phyloP scores from a whole-genome alignment of 1,140 invertebrate genomes.

The Chymomyza costata region DNA sequence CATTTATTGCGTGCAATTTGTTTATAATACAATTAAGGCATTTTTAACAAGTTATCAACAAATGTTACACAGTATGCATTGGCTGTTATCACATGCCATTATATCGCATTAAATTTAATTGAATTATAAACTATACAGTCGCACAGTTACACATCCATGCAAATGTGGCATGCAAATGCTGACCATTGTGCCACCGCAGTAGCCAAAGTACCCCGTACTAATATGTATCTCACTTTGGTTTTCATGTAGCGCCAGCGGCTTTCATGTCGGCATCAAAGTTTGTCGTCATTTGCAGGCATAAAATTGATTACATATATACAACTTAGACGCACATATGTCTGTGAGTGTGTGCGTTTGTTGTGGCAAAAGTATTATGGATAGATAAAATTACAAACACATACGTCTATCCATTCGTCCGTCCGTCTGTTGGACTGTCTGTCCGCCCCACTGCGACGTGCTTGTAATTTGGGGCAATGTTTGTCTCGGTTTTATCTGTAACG shows the following conservation, averaged over 20 bases:
- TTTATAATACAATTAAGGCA: constrained; percentile 23
- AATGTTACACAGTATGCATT: too few species aligned
- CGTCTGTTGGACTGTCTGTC: neutral
- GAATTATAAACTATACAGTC: constrained; percentile 53
- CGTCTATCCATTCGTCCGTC: constrained; percentile 6
- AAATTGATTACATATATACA: too few species aligned
- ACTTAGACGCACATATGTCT: too few species aligned
- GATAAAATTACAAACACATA: constrained; percentile 26
- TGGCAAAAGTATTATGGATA: constrained; percentile 2
- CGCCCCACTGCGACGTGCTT: constrained; percentile 14
- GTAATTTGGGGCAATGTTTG: constrained; percentile 57
- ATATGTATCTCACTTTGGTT: neutral
- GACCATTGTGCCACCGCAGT: constrained; percentile 1
- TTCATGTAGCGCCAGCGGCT: too few species aligned
- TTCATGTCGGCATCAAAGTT: too few species aligned
- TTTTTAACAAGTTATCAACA: constrained; percentile 37
- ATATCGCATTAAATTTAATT: constrained; percentile 66
- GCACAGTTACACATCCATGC: too few species aligned
- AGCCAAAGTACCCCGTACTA: constrained; percentile 8
- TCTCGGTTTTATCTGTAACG: constrained; percentile 22
- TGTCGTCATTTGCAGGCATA: too few species aligned
- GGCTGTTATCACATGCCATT: constrained; percentile 11
- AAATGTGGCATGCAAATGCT: constrained; percentile 30
- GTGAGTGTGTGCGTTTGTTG: constrained; percentile 1
- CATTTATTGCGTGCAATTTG: constrained; percentile 46